Percentiles rank a stretch among this genome's conserved stretches.
Conservation (phyloP, 2,797 vertebrate species). For the Lophius americanus region DNA sequence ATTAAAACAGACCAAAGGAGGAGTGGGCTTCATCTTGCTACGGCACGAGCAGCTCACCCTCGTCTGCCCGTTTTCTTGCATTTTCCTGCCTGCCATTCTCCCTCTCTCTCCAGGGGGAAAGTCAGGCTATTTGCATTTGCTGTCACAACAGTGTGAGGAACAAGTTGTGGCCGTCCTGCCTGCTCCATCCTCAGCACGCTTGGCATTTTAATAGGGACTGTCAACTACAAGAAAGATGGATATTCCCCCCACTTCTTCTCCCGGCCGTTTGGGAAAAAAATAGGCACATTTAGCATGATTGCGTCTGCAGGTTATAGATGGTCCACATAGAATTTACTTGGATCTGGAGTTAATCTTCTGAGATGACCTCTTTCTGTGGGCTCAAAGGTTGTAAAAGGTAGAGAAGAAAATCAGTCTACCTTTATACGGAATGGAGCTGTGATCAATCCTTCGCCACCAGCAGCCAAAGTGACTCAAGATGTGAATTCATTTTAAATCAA, state of each 20-base stretch:
- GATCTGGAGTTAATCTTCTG: slow-evolving; percentile 72
- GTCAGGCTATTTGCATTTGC: slow-evolving; percentile 76
- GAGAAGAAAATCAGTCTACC: slow-evolving; percentile 41
- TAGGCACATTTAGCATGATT: slow-evolving; percentile 75
- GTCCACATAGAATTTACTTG: slow-evolving; percentile 43
- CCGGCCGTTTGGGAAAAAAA: slow-evolving; percentile 46
- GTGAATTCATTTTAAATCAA: not conserved
- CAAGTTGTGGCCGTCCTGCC: slow-evolving; percentile 70
- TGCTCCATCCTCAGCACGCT: slow-evolving; percentile 54
- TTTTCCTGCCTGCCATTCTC: slow-evolving; percentile 52
- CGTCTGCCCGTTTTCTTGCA: slow-evolving; percentile 22
- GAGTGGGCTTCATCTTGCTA: slow-evolving; percentile 33
- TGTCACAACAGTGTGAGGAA: slow-evolving; percentile 80
- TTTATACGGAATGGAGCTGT: slow-evolving; percentile 39
- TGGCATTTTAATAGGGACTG: slow-evolving; percentile 76
- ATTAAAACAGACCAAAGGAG: slow-evolving; percentile 67
- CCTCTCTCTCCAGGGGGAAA: slow-evolving; percentile 54
- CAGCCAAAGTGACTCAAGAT: slow-evolving; percentile 27
- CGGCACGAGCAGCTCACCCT: slow-evolving; percentile 35
- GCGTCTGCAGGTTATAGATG: slow-evolving; percentile 70
- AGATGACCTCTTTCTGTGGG: slow-evolving; percentile 67
- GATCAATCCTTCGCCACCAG: slow-evolving; percentile 36
- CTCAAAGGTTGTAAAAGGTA: slow-evolving; percentile 38
- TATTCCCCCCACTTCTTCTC: slow-evolving; percentile 26
- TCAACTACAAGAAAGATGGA: slow-evolving; percentile 77